Evolutionary conservation across 1,140 invertebrate genomes (phyloP).

Genomic region (Nasonia giraulti): DNA sequence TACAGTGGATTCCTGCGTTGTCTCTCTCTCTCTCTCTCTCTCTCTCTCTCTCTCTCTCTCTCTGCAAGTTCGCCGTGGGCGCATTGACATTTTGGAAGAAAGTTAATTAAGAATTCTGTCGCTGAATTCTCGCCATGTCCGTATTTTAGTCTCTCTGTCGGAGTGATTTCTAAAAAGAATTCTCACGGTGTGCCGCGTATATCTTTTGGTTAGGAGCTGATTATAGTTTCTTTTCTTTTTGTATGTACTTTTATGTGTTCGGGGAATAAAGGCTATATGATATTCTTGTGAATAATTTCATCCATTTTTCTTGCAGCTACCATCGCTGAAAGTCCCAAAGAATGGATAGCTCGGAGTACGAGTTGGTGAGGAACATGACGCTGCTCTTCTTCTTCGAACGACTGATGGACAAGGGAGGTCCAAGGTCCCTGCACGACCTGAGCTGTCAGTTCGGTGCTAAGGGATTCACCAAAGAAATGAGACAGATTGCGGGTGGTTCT

Average conservation of each 20-base stretch:
- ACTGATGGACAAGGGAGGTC: conserved; percentile 94
- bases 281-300: neutral
- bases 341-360: conserved; percentile 96
- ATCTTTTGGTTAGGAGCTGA: neutral
- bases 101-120: neutral
- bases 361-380: conserved; percentile 94
- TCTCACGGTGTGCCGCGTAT: neutral
- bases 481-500: conserved; percentile 94
- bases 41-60: neutral
- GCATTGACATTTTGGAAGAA: neutral
- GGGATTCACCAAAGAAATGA: conserved; percentile 96
- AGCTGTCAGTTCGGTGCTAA: conserved; percentile 97
- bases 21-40: neutral
- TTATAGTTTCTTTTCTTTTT: neutral
- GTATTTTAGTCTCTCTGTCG: neutral
- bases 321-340: conserved; percentile 52
- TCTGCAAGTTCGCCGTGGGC: neutral
- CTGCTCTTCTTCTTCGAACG: conserved; percentile 96
- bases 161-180: neutral
- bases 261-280: no score
- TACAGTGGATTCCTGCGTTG: no score
- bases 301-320: neutral
- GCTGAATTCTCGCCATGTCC: neutral
- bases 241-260: neutral
- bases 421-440: conserved; percentile 94